A percentile compares a stretch with the other conserved stretches of the same genome.
Conservation (phyloP, 2,113 vertebrate species). For the Eulacestoma nigropectus region DNA sequence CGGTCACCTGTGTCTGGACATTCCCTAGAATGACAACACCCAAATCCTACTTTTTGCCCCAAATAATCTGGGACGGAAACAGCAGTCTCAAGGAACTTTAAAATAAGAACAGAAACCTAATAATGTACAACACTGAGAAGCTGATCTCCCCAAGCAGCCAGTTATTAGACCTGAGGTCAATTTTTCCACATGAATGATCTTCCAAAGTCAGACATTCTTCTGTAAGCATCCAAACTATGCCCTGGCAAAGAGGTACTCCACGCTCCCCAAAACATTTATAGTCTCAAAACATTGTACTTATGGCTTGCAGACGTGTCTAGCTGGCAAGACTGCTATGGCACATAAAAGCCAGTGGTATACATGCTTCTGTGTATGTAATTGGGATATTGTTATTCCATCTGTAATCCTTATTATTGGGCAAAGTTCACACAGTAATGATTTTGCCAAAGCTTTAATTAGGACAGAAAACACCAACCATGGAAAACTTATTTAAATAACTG, state of each 20-base stretch:
- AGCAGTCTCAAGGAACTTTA: background rate
- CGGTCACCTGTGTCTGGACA: background rate
- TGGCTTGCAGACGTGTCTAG: background rate
- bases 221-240: background rate
- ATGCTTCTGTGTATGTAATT: background rate
- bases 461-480: background rate
- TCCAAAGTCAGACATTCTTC: background rate
- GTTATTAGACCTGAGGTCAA: background rate
- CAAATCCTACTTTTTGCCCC: background rate
- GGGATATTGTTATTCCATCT: background rate
- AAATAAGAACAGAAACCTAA: background rate
- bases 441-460: constrained; percentile 1
- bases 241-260: background rate
- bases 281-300: background rate
- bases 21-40: background rate
- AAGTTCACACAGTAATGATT: background rate
- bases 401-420: background rate
- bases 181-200: background rate
- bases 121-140: background rate
- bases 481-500: background rate
- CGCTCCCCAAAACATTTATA: rapidly evolving
- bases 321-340: background rate
- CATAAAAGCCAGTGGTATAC: background rate
- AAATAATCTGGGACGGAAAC: background rate
- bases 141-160: background rate